Percentiles rank a stretch among this genome's conserved stretches.
phyloP scores from a whole-genome alignment of 2,113 vertebrate genomes.

The Gymnarchus niloticus region DNA sequence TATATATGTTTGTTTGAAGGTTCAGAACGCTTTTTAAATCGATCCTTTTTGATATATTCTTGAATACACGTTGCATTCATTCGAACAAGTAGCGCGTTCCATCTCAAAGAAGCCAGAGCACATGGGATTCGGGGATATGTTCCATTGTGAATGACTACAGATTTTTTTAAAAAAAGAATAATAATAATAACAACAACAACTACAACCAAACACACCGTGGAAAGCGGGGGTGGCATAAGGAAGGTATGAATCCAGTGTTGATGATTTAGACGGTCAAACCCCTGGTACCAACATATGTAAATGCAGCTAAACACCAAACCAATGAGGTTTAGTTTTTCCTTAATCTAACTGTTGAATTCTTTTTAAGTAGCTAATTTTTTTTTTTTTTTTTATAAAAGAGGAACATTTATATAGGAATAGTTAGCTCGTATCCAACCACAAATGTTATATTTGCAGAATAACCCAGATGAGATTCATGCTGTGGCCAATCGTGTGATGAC shows the following conservation, averaged over 20 bases:
- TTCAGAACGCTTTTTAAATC: conserved; percentile 33
- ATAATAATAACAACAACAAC: conserved; percentile 4
- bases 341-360: too few relatives aligned
- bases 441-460: neutral
- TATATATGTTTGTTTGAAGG: conserved; percentile 31
- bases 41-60: conserved; percentile 20
- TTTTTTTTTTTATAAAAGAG: too few relatives aligned
- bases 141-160: conserved; percentile 18
- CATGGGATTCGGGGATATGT: conserved; percentile 15
- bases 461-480: neutral
- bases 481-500: neutral
- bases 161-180: conserved; percentile 8
- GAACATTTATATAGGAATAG: neutral
- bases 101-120: conserved; percentile 21
- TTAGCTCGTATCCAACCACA: neutral
- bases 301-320: neutral
- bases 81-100: conserved; percentile 28
- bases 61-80: conserved; percentile 30
- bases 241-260: neutral
- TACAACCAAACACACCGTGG: neutral
- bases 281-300: neutral
- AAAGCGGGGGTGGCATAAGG: neutral
- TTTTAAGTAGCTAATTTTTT: neutral
- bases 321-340: neutral
- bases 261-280: neutral